Evolutionary conservation across 2,113 vertebrate species (phyloP).

Genomic region (Seriola dumerili): DNA sequence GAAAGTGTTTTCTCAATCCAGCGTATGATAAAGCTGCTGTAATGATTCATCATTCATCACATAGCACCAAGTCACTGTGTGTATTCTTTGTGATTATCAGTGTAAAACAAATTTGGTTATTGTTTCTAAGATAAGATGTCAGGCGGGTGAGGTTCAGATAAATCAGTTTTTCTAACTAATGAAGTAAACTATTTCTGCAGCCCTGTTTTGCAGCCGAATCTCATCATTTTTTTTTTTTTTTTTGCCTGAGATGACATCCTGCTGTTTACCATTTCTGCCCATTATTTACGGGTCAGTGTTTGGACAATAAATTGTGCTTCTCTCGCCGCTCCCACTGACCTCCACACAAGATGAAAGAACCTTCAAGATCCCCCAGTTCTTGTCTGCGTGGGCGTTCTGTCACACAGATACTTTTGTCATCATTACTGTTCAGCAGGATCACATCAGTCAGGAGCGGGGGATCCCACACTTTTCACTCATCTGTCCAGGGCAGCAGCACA

Average conservation of each 20-base stretch:
- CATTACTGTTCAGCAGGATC: constrained; percentile 56
- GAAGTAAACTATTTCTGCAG: constrained; percentile 36
- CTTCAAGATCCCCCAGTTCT: constrained; percentile 38
- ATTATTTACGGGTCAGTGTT: constrained; percentile 71
- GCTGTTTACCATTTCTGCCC: constrained; percentile 58
- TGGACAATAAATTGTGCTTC: constrained; percentile 59
- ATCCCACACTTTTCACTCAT: constrained; percentile 56
- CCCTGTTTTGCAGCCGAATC: constrained; percentile 38
- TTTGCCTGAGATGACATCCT: constrained; percentile 48
- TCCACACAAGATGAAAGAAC: constrained; percentile 61
- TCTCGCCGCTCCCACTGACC: constrained; percentile 42
- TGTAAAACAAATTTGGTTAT: constrained; percentile 27
- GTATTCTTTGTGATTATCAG: constrained; percentile 41
- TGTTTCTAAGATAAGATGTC: constrained; percentile 27
- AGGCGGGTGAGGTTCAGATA: background rate
- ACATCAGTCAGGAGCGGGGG: constrained; percentile 59
- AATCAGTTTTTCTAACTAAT: constrained; percentile 29
- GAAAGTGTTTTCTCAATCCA: constrained; percentile 18
- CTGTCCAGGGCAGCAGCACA: constrained; percentile 30
- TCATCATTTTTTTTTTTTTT: constrained; percentile 20
- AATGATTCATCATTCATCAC: constrained; percentile 37
- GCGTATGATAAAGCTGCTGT: background rate
- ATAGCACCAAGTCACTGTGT: background rate
- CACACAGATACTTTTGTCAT: constrained; percentile 65
- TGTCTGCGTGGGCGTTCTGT: constrained; percentile 51